Evolutionary conservation across 2,797 vertebrate genomes (phyloP), one percentile per base, ranked within the genome.

Genomic region (Picus viridis): DNA sequence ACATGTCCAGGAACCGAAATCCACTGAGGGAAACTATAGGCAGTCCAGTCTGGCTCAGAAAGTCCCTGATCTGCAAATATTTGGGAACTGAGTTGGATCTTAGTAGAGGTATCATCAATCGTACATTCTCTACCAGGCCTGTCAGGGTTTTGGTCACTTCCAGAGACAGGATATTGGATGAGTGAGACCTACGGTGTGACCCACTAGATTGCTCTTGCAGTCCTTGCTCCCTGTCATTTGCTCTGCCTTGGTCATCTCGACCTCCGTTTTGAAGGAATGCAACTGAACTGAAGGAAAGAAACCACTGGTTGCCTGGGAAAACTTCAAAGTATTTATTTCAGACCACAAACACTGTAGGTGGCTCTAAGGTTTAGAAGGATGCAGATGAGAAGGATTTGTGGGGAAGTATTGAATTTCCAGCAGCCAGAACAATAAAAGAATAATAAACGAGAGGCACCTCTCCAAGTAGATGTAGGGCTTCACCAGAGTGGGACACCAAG

Each of bases 291-390:
- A 76, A 81, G 62, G 58, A 85, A 43, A 90, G 61, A 79, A 96
- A 79, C 68, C 80, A 73, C 49, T 0, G 0, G 23, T 7, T 91
- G 79, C 79, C 64, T n/a, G 16, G 71, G 80, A 88, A 94, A 93
- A 70, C 80, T 76, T 83, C 47, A 51, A 83, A 73, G 63, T 54
- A 83, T 93, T 94, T 87, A 51, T 73, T 92, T 86, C 76, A 70
- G 59, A 85, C 92, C 94, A 93, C 93, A 76, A 93, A 70, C 92
- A 64, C 88, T 51, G 77, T 94, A 95, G 89, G 94, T 95, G 92
- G 93, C 92, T 96, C 71, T 34, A 89, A 86, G 64, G 68, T 78
- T 81, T 78, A 71, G 73, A 76, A 92, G 49, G 73, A 76, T 49
- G 78, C 30, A 89, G 84, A 89, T 83, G 88, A 90, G 94, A 80